phyloP scores from a whole-genome alignment of 2,113 vertebrate genomes.

The Ptychochromis oligacanthus region DNA sequence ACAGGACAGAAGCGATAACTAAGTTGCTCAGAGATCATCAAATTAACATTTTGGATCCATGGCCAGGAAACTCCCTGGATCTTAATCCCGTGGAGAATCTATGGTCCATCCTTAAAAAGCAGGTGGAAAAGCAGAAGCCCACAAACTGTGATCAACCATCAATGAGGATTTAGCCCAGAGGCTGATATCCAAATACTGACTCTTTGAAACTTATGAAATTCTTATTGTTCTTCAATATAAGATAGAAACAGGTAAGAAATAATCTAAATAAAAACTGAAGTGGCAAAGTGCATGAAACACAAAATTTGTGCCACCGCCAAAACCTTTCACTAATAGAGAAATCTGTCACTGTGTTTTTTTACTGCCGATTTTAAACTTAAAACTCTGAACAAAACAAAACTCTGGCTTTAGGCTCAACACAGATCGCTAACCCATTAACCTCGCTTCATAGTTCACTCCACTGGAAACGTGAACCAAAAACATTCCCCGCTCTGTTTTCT shows the following conservation, averaged over 20 bases:
- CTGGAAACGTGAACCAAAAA: background rate
- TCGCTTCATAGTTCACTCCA: background rate
- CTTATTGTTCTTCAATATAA: too few relatives aligned
- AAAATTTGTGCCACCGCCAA: too few relatives aligned
- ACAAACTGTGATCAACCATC: background rate
- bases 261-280: too few relatives aligned
- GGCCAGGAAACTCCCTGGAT: background rate
- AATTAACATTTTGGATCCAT: background rate
- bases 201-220: too few relatives aligned
- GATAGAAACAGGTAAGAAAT: too few relatives aligned
- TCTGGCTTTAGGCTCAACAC: background rate
- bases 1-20: background rate
- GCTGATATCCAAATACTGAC: too few relatives aligned
- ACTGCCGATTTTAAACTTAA: background rate
- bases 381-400: background rate
- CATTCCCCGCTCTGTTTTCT: background rate
- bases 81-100: background rate
- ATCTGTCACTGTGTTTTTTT: background rate
- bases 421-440: background rate
- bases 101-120: background rate
- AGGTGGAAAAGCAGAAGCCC: accelerated
- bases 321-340: too few relatives aligned
- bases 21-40: background rate
- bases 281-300: too few relatives aligned
- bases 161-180: too few relatives aligned